Evolutionary conservation across 2,113 vertebrate genomes (phyloP), one percentile per base, ranked within the genome.

Genomic region (Labeo catla): DNA sequence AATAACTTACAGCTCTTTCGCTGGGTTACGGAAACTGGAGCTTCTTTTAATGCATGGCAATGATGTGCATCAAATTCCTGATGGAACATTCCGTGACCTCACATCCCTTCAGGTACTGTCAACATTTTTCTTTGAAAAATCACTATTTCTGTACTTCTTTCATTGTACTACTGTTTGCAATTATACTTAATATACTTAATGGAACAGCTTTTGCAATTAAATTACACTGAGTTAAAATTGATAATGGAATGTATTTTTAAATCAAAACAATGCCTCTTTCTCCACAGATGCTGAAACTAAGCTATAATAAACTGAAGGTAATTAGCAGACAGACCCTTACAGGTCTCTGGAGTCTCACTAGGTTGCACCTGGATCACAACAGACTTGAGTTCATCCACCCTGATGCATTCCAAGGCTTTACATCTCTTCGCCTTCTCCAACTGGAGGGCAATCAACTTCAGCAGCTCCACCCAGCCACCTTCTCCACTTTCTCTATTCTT

Each of bases 21-120:
- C 92, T 9, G 97, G 96, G 36, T 92, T 99, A 84, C 90, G 88
- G 76, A 96, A 95, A 90, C 86, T 99, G 87, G 96, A 98, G 91
- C 92, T 97, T 7, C 96, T 99, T 2, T 95, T 99, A 96, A 87
- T 99, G 34, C 98, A 99, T 52, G 96, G 98, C 15, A 99, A 99
- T 39, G 95, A 97, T 85, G 94, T 99, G 74, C 94, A 95, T 61
- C 91, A 82, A 47, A 93, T 99, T 81, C 96, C 96, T 0, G 91
- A 96, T 0, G 95, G 95, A 16, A 95, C 91, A 52, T 94, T 99
- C 89, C 93, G 89, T 86, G 96, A 98, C 87, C 95, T 98, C 0
- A 5, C 79, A 4, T 94, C 97, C n/a, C 91, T 98, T 4, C 97
- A 99, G 98, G 98, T 89, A 79, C 74, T 50, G n/a, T n/a, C 16